Percentiles rank a stretch among this genome's conserved stretches.
These are phyloP conservation scores for Myopa tessellatipennis DNA, from an alignment of 2,888 invertebrate species.

Conservation along the genomic window DNA sequence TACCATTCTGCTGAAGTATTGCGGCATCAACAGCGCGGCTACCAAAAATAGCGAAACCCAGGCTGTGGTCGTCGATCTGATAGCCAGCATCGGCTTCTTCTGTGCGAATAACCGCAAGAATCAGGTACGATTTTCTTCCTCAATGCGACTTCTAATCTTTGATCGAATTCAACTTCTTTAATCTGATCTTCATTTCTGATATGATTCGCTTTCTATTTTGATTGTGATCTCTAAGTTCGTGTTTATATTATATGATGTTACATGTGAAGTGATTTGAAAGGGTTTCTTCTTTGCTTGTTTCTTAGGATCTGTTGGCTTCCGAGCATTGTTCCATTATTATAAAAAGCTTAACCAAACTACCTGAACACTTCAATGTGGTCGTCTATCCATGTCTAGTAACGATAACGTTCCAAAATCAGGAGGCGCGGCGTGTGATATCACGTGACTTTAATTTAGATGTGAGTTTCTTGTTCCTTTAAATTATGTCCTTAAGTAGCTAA, in stretches of 20 bases:
- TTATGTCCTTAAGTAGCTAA: not conserved
- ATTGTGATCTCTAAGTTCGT: too few relatives aligned
- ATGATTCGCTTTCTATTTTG: too few relatives aligned
- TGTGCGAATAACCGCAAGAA: constrained; percentile 66
- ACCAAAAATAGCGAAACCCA: constrained; percentile 63
- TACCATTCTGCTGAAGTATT: constrained; percentile 64
- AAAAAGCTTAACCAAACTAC: constrained; percentile 66
- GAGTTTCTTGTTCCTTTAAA: constrained; percentile 48
- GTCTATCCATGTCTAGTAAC: constrained; percentile 67
- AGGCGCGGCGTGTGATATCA: constrained; percentile 64
- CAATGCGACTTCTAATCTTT: not conserved
- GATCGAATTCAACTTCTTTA: not conserved
- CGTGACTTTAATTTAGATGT: constrained; percentile 67
- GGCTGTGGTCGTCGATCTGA: constrained; percentile 67
- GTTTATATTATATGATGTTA: not conserved
- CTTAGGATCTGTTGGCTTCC: constrained; percentile 63
- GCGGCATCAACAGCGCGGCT: constrained; percentile 57
- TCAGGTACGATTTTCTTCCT: constrained; percentile 56
- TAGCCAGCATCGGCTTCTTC: constrained; percentile 67
- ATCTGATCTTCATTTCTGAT: too few relatives aligned
- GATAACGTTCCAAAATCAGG: constrained; percentile 64
- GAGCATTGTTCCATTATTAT: constrained; percentile 66
- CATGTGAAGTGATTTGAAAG: not conserved
- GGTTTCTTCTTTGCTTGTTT: not conserved
- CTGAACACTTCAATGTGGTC: constrained; percentile 64